Conservation (phyloP, 2,797 vertebrate species). For the Chelon labrosus region DNA sequence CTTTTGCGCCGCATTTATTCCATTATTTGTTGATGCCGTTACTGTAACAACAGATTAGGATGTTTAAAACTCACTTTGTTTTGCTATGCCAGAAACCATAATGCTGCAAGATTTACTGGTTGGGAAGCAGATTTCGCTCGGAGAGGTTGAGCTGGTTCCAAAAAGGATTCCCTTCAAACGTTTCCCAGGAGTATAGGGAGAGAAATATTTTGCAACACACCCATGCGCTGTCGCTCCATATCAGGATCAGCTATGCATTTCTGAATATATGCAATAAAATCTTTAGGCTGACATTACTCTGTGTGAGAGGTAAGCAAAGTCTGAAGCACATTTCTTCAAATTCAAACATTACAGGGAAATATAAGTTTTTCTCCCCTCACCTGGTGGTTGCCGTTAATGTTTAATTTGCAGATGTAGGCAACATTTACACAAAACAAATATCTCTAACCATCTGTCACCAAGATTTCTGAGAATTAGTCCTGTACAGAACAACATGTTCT, state of each 20-base stretch:
- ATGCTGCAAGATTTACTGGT: conserved; percentile 32
- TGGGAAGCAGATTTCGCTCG: conserved; percentile 35
- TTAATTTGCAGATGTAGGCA: neutral
- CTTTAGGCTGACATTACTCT: too few relatives aligned
- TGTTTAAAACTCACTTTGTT: conserved; percentile 18
- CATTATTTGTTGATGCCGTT: conserved; percentile 57
- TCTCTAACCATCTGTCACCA: neutral
- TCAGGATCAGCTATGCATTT: neutral
- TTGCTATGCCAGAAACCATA: conserved; percentile 36
- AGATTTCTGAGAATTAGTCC: neutral
- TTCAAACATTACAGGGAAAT: neutral
- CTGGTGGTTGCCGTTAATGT: neutral
- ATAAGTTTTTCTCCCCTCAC: neutral
- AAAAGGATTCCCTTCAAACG: conserved; percentile 33
- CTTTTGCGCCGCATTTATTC: conserved; percentile 41
- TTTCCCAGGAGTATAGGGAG: conserved; percentile 19
- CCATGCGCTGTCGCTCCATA: neutral
- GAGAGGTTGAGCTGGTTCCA: conserved; percentile 43
- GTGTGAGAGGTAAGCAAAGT: too few relatives aligned
- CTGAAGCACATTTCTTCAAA: neutral
- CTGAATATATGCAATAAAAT: neutral
- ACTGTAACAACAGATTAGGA: conserved; percentile 58
- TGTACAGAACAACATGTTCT: neutral
- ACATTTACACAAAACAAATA: neutral
- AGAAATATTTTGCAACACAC: conserved; percentile 22